phyloP scores from a whole-genome alignment of 2,888 invertebrate genomes.

The Plagodis dolabraria region DNA sequence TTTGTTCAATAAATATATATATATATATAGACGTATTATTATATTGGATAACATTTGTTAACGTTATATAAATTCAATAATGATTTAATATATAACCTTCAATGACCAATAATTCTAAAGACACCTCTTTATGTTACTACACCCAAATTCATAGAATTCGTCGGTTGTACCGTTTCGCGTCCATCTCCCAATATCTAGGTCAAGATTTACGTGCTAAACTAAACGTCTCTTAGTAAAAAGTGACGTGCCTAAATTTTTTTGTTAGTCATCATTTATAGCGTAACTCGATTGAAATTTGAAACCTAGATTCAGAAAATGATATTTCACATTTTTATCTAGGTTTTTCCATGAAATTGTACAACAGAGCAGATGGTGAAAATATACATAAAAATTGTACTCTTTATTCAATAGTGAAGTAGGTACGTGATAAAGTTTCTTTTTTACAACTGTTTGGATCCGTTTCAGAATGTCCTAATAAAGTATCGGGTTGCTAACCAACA shows the following conservation, averaged over 20 bases:
- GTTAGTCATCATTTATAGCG: constrained; percentile 20
- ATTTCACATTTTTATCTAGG: constrained; percentile 1
- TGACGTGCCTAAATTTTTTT: constrained; percentile 15
- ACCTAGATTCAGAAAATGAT: constrained; percentile 12
- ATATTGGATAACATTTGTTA: too few relatives aligned
- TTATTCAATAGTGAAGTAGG: too few relatives aligned
- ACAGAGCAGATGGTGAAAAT: not conserved
- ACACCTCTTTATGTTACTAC: not conserved
- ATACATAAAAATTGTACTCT: too few relatives aligned
- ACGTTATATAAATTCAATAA: too few relatives aligned
- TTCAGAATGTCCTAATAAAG: too few relatives aligned
- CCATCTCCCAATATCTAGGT: constrained; percentile 18
- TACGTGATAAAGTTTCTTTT: too few relatives aligned
- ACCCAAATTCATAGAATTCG: constrained; percentile 12
- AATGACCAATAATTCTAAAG: too few relatives aligned
- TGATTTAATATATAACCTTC: too few relatives aligned
- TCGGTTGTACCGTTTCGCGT: constrained; percentile 11
- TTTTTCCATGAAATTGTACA: not conserved
- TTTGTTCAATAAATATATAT: too few relatives aligned
- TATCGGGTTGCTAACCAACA: too few relatives aligned
- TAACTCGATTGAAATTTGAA: constrained; percentile 20
- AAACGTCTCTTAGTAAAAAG: constrained; percentile 12
- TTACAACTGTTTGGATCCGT: too few relatives aligned
- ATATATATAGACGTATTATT: too few relatives aligned
- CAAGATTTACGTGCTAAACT: constrained; percentile 28